Evolutionary conservation across 1,140 invertebrate genomes (phyloP).

Genomic region (Drosophila jambulina): DNA sequence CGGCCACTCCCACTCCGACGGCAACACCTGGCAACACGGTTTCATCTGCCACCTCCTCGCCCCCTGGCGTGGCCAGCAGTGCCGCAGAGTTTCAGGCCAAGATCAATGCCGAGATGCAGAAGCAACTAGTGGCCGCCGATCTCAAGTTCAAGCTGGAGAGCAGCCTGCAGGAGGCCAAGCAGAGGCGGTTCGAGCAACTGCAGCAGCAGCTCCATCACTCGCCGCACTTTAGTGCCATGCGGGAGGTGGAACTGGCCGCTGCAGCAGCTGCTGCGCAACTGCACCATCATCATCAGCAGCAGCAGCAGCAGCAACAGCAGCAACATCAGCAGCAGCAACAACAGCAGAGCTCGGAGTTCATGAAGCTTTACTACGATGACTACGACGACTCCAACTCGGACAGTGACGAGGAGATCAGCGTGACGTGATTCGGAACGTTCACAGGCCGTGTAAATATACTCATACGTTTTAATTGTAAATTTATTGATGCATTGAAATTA

Average conservation of each 20-base stretch:
- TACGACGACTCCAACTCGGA: slow-evolving; percentile 90
- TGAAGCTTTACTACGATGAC: slow-evolving; percentile 86
- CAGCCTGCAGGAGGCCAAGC: slow-evolving; percentile 73
- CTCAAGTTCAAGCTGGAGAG: slow-evolving; percentile 80
- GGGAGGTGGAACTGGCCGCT: slow-evolving; percentile 70
- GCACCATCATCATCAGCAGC: slow-evolving; percentile 78
- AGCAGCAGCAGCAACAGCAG: slow-evolving; percentile 66
- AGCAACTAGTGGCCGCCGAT: slow-evolving; percentile 80
- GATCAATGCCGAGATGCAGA: slow-evolving; percentile 84
- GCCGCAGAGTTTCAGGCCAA: slow-evolving; percentile 79
- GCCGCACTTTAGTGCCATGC: slow-evolving; percentile 73
- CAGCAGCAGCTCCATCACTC: slow-evolving; percentile 85
- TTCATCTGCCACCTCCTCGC: slow-evolving; percentile 68
- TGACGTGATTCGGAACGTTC: slow-evolving; percentile 88
- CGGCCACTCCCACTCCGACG: slow-evolving; percentile 46
- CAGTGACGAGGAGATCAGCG: slow-evolving; percentile 92
- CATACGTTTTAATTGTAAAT: slow-evolving; percentile 68
- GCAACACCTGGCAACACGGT: slow-evolving; percentile 48
- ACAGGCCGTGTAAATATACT: slow-evolving; percentile 64
- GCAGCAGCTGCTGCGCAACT: slow-evolving; percentile 73
- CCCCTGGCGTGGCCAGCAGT: slow-evolving; percentile 41
- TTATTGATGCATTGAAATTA: slow-evolving; percentile 62
- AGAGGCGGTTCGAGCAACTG: slow-evolving; percentile 80
- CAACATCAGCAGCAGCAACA: slow-evolving; percentile 43
- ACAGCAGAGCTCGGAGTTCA: slow-evolving; percentile 85